These are phyloP conservation scores for Metacarcinus magister DNA, from an alignment of 2,888 invertebrate species.

Conservation along the genomic window DNA sequence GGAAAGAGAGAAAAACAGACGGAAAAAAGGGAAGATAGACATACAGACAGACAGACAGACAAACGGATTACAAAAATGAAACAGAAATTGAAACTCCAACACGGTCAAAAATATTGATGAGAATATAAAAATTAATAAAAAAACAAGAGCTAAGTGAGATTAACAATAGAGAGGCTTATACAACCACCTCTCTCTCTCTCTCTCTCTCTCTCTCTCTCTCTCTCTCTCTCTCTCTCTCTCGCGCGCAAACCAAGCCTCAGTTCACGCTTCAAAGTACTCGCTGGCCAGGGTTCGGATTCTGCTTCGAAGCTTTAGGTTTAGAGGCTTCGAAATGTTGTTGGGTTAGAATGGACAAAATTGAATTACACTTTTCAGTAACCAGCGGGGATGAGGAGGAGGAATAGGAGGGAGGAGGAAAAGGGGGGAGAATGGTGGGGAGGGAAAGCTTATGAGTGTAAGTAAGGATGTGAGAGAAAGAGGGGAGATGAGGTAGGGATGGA, in stretches of 20 bases:
- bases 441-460: not conserved
- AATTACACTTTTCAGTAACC: not conserved
- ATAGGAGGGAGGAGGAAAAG: not conserved
- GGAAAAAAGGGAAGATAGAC: not conserved
- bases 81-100: not conserved
- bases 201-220: conserved; percentile 26
- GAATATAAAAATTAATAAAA: not conserved
- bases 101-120: not conserved
- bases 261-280: not conserved
- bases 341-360: not conserved
- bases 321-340: not conserved
- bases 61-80: not conserved
- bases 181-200: not conserved
- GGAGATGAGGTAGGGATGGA: not conserved
- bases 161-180: not conserved
- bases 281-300: not conserved
- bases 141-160: conserved; percentile 1
- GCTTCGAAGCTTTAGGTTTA: not conserved
- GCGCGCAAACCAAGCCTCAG: too few relatives aligned
- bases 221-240: not conserved
- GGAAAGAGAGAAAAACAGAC: not conserved
- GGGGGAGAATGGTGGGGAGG: not conserved
- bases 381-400: too few relatives aligned
- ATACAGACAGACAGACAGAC: not conserved
- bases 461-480: not conserved